A percentile compares a stretch with the other conserved stretches of the same genome.
phyloP scores from a whole-genome alignment of 2,888 invertebrate species.

The Antheraea yamamai region DNA sequence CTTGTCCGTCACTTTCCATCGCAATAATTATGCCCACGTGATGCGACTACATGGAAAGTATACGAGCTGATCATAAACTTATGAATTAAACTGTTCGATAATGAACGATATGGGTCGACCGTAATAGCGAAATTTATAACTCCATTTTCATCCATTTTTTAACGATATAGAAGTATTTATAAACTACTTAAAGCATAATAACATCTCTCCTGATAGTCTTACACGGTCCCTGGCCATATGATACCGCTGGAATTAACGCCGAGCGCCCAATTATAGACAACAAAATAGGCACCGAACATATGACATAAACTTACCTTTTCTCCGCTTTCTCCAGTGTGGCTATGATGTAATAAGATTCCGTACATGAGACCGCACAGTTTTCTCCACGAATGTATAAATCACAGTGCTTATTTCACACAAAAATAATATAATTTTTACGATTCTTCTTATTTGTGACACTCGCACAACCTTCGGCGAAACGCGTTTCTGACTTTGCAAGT shows the following conservation, averaged over 20 bases:
- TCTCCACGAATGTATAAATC: conserved; percentile 42
- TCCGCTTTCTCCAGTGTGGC: conserved; percentile 39
- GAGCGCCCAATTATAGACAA: conserved; percentile 75
- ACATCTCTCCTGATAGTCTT: conserved; percentile 19
- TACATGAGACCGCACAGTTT: conserved; percentile 61
- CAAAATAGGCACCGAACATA: conserved; percentile 56
- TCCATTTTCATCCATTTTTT: not conserved
- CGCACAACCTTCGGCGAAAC: conserved; percentile 51
- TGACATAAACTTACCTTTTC: conserved; percentile 60
- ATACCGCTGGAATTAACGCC: conserved; percentile 59
- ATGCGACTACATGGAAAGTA: conserved; percentile 7
- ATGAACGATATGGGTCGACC: not conserved
- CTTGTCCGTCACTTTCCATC: conserved; percentile 20
- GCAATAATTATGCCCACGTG: conserved; percentile 17
- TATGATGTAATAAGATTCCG: conserved; percentile 49
- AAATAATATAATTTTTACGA: conserved; percentile 64
- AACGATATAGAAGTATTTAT: not conserved
- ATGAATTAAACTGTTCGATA: not conserved
- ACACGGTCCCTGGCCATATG: conserved; percentile 52
- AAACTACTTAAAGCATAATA: not conserved
- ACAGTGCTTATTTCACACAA: conserved; percentile 68
- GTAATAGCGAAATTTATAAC: not conserved
- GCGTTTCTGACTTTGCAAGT: conserved; percentile 35
- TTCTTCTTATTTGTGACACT: conserved; percentile 66
- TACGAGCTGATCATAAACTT: not conserved